Base-by-base conservation (phyloP, 2,113 vertebrate species). In the Cheilinus undulatus region DNA sequence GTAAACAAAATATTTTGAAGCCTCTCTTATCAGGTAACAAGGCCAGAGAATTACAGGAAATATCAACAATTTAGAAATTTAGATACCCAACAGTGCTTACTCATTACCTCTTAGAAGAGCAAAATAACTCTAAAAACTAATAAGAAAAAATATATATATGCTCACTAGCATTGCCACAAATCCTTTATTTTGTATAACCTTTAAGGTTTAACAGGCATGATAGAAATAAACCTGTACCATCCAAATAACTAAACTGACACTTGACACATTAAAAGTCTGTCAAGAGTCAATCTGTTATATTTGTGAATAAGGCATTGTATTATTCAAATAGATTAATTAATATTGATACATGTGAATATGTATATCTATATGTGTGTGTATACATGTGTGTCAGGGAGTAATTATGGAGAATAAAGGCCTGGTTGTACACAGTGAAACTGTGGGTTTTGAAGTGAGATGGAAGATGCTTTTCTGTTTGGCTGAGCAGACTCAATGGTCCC, bases 381-480 rank as follows among this genome's bases (percentile, higher is more conserved):
- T 72, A 51, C 50, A 59, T 90, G 82, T 81, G 78, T 87, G 86
- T 87, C 82, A 70, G 81, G 61, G 81, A 89, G 90, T 91, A 92
- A 92, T 93, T 88, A 91, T 72, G 69, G 87, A 85, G 91, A 85
- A 93, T 93, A 93, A 93, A 93, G 90, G 85, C 58, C 76, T 86
- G 66, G 88, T 94, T 94, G 92, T 92, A 91, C 80, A 63, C 80
- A 90, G 88, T 88, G 89, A 90, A 91, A 90, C 85, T 88, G 86
- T 77, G 88, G 87, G 90, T 80, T 89, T 92, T 93, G 91, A 94
- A 93, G 92, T 92, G 91, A 93, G 93, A 91, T 92, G 88, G 90
- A 88, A 91, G 91, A 94, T 93, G 92, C 85, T 91, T 93, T 93
- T 94, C 91, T 94, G 91, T 94, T 91, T 94, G 92, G 90, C 92